Base-by-base conservation (phyloP, 2,888 invertebrate genomes). In the Pantelozetes paolii region DNA sequence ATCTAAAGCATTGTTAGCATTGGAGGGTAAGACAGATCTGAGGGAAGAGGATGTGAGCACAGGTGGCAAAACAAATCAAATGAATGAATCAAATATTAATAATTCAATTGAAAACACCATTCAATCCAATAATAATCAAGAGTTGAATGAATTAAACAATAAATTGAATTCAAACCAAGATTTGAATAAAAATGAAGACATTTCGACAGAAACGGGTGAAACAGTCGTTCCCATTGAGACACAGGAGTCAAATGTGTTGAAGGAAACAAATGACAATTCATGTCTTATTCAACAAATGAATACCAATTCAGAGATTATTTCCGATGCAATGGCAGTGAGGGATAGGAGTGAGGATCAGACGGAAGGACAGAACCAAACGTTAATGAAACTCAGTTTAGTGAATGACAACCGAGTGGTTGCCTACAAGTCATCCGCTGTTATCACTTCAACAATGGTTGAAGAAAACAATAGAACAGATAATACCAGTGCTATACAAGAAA, bases 401-500 rank as follows among this genome's bases (percentile, higher is more conserved):
- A 50, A 32, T 36, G n/a, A 62, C 32, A 62, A 62, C 18, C 15
- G 36, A 3, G 2, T 30, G 13, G 18, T 20, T 32, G 18, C 28
- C 6, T 28, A 28, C 28, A 28, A 26, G 59, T 26, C 23, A 9
- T 28, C 59, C 18, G 28, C 23, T 28, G 59, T 62, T 20, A 62
- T 62, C 36, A 62, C 50, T 15, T 9, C 62, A 30, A 11, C 32
- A 32, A 2, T 62, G 62, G 32, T 62, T 20, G 62, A 62, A 23
- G 62, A 62, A 30, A 23, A 15, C 28, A 32, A 62, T 18, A 23
- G 62, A 62, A 62, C 18, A 18, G 28, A 30, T 6, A 32, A 32
- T 32, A 28, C 32, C 18, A 62, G 62, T 62, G 28, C 30, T 62
- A 30, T 62, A 30, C 32, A 62, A 30, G 62, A 62, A 32, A 32